Base-by-base conservation (phyloP, 2,113 vertebrate genomes). In the Pterocles orientalis region DNA sequence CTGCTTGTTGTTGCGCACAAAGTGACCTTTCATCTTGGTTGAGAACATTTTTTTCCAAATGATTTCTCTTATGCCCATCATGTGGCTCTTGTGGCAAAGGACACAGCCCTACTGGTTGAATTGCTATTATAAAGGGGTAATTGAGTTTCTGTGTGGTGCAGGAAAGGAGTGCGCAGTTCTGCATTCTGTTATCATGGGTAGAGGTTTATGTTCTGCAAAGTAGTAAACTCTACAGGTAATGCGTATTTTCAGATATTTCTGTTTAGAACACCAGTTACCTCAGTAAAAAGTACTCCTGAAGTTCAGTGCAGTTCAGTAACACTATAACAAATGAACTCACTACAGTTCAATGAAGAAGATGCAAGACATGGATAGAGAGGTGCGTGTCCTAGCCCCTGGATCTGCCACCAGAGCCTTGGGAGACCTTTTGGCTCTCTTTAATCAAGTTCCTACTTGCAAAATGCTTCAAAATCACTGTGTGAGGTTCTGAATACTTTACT, bases 1-100 rank as follows among this genome's bases (percentile, higher is more conserved):
- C 75, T 88, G 29, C 33, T 82, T 95, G 20, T 47, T 92, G 48
- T 73, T 90, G 68, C 73, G 73, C 73, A 94, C 66, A 94, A 76
- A 88, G 54, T 82, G 41, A 64, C 60, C 68, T 96, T 94, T 96
- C 71, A 65, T 73, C 68, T 90, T 50, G 36, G 10, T 26, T 54
- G 62, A 83, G 91, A 85, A 33, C 33, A 65, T 66, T 72, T 72
- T 88, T 90, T 71, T 69, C 66, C 76, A 53, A 79, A 58, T 41
- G 3, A 70, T 51, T 93, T 80, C 54, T 95, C 57, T 83, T 70
- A 39, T 1, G 1, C 18, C 50, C 50, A 31, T 88, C 84, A 34
- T 31, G 31, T 65, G 70, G 70, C 43, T 91, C 64, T 24, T 58
- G 45, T 47, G 75, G 91, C 71, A 85, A 88, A 91, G 62, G 62